Conservation (phyloP, 2,113 vertebrate species). For the Takifugu bimaculatus region DNA sequence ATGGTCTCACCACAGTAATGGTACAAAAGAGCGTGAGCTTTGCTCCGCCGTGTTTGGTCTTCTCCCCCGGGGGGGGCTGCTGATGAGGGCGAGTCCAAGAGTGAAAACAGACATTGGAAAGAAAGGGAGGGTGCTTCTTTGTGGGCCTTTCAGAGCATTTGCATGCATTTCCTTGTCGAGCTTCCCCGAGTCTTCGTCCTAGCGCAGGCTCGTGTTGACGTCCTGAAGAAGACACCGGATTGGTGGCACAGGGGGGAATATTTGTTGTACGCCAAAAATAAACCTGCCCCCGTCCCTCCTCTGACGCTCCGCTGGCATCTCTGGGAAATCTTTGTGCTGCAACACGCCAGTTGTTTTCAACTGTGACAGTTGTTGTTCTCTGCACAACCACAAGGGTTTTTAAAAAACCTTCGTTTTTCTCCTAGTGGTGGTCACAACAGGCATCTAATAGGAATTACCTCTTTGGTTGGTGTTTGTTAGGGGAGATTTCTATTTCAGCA, state of each 20-base stretch:
- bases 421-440: too few relatives aligned
- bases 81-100: constrained; percentile 13
- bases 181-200: neutral
- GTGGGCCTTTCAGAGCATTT: too few relatives aligned
- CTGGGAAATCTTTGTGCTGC: constrained; percentile 19
- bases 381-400: too few relatives aligned
- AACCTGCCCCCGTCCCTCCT: constrained; percentile 18
- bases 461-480: too few relatives aligned
- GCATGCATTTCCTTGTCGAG: neutral
- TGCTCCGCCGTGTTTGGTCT: constrained; percentile 3
- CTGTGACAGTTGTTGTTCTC: too few relatives aligned
- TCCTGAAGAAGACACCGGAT: constrained; percentile 21
- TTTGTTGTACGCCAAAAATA: constrained; percentile 50
- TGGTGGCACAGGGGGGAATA: constrained; percentile 17
- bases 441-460: too few relatives aligned
- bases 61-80: constrained; percentile 3
- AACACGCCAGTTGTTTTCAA: constrained; percentile 1
- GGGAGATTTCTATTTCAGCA: neutral
- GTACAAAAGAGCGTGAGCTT: constrained; percentile 6
- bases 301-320: constrained; percentile 10
- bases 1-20: neutral
- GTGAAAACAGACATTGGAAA: neutral
- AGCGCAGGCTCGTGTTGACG: constrained; percentile 23
- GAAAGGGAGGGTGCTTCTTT: neutral
- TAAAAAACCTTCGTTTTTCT: too few relatives aligned